Evolutionary conservation across 2,888 invertebrate species (phyloP).

Genomic region (Spatulosminthurus flaviceps): DNA sequence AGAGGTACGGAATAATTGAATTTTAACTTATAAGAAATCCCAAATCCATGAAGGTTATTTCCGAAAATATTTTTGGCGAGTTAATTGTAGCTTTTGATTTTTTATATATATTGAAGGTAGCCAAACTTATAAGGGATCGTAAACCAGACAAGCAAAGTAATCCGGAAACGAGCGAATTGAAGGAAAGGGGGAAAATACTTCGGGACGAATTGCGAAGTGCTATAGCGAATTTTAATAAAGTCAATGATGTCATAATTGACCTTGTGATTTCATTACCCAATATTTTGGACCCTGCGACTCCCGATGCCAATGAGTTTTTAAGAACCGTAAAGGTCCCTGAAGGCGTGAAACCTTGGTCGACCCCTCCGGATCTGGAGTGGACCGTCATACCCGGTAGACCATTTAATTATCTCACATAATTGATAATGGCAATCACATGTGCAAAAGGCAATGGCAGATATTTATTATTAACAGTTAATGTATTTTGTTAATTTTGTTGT

Average conservation of each 20-base stretch:
- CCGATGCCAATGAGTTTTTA: constrained; percentile 66
- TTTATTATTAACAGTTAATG: too few relatives aligned
- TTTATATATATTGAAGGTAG: constrained; percentile 21
- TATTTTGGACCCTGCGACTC: constrained; percentile 73
- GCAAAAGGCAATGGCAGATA: too few relatives aligned
- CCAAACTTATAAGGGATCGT: constrained; percentile 32
- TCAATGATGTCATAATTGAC: constrained; percentile 76
- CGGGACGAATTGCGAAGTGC: constrained; percentile 75
- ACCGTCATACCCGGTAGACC: constrained; percentile 25
- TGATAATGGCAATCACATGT: too few relatives aligned
- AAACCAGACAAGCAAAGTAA: constrained; percentile 41
- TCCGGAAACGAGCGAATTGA: constrained; percentile 69
- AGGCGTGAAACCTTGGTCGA: constrained; percentile 50
- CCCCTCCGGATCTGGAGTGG: constrained; percentile 53
- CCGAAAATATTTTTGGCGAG: too few relatives aligned
- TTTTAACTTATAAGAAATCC: too few relatives aligned
- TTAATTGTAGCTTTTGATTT: too few relatives aligned
- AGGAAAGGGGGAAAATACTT: constrained; percentile 70
- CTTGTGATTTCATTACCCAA: constrained; percentile 78
- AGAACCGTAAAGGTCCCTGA: constrained; percentile 63
- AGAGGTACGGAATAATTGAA: constrained; percentile 23
- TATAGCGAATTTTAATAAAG: constrained; percentile 74
- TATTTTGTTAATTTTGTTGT: too few relatives aligned
- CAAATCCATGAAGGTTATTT: too few relatives aligned
- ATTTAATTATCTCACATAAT: neutral